These are phyloP conservation scores for Ailuropoda melanoleuca DNA, from an alignment of 2,113 vertebrate genomes.

Conservation along the genomic window DNA sequence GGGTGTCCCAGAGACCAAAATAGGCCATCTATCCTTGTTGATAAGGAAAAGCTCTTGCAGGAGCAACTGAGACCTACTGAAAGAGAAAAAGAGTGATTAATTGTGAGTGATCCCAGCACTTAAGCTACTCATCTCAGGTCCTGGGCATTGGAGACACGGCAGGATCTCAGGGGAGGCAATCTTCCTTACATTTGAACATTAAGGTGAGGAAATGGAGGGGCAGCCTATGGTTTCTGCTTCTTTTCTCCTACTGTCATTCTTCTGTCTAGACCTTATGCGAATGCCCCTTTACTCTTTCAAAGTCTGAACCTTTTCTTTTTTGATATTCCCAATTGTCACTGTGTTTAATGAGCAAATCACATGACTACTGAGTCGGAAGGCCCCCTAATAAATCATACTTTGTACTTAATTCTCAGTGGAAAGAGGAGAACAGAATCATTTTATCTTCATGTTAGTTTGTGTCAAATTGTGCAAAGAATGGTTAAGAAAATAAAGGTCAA, in stretches of 20 bases:
- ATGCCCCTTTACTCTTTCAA: neutral
- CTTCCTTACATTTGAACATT: neutral
- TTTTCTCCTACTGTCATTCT: neutral
- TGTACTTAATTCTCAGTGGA: neutral
- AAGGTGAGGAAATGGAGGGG: neutral
- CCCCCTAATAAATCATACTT: neutral
- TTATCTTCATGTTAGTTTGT: neutral
- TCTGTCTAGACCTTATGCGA: neutral
- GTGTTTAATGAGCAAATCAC: neutral
- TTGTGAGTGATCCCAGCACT: neutral
- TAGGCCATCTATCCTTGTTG: neutral
- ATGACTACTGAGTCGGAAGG: neutral
- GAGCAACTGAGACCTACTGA: neutral
- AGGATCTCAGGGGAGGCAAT: neutral
- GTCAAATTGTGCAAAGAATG: neutral
- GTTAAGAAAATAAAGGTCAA: neutral
- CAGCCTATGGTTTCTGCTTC: accelerated
- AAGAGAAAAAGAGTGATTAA: neutral
- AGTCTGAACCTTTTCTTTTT: neutral
- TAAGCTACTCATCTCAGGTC: neutral
- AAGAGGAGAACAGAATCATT: neutral
- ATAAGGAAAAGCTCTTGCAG: neutral
- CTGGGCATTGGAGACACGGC: neutral
- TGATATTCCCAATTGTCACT: neutral
- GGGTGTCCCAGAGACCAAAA: neutral